These are phyloP conservation scores for Clarias gariepinus DNA, from an alignment of 2,113 vertebrate genomes.

Conservation along the genomic window DNA sequence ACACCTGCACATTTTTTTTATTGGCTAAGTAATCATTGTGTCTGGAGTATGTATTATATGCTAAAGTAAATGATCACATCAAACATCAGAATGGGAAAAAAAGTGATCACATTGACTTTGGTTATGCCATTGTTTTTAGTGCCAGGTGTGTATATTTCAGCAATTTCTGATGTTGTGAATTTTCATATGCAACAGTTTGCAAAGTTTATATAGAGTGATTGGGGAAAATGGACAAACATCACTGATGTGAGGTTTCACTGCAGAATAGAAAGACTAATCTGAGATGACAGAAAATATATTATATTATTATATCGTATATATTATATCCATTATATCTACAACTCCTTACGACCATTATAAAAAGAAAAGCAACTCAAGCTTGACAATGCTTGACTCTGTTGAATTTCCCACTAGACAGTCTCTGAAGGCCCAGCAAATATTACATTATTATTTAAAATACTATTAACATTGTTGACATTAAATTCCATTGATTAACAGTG, in stretches of 20 bases:
- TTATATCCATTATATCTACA: no score
- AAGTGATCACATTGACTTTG: not conserved
- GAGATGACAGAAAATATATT: not conserved
- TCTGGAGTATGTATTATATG: not conserved
- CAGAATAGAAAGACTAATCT: not conserved
- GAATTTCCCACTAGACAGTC: conserved; percentile 54
- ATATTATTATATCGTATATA: no score
- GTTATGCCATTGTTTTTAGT: not conserved
- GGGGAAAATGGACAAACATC: not conserved
- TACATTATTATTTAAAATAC: not conserved
- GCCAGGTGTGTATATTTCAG: not conserved
- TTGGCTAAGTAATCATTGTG: not conserved
- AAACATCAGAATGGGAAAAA: not conserved
- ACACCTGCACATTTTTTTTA: not conserved
- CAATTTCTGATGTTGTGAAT: not conserved
- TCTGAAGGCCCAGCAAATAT: conserved; percentile 61
- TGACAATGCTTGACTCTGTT: conserved; percentile 54
- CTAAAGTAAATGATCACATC: not conserved
- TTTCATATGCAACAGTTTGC: not conserved
- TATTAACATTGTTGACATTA: not conserved
- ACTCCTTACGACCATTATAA: not conserved
- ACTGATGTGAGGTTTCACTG: not conserved
- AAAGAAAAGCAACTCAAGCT: not conserved
- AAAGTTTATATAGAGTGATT: not conserved
- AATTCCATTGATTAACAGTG: not conserved